Evolutionary conservation across 2,888 invertebrate species (phyloP).

Genomic region (Lithophane leautieri): DNA sequence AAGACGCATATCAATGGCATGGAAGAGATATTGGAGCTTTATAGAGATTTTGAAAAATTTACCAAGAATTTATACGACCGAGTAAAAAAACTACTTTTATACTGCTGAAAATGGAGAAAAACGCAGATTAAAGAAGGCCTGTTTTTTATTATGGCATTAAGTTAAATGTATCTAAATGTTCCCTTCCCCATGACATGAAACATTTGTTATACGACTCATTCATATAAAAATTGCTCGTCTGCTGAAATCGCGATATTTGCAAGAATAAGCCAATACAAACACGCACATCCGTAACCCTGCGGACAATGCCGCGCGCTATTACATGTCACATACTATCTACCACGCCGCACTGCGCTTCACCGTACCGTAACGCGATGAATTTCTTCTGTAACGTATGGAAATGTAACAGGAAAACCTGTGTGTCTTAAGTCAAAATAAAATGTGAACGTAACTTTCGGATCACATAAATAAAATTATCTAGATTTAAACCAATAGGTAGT

Average conservation of each 20-base stretch:
- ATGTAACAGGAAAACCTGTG: background rate
- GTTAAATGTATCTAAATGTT: too few relatives aligned
- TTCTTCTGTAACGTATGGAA: background rate
- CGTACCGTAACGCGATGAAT: background rate
- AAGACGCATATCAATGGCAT: too few relatives aligned
- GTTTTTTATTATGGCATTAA: background rate
- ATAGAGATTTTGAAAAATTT: too few relatives aligned
- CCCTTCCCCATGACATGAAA: constrained; percentile 25
- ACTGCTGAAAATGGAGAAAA: background rate
- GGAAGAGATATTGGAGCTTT: too few relatives aligned
- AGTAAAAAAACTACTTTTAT: background rate
- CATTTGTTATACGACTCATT: constrained; percentile 29
- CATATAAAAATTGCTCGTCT: constrained; percentile 31
- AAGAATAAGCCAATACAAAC: constrained; percentile 58
- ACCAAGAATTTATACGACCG: too few relatives aligned
- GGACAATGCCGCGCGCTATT: constrained; percentile 5
- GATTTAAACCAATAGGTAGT: background rate
- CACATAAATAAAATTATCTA: background rate
- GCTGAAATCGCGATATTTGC: constrained; percentile 47
- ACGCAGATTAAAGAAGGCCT: background rate
- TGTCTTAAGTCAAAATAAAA: background rate
- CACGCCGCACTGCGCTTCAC: background rate
- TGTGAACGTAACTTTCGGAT: background rate
- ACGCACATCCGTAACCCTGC: constrained; percentile 34
- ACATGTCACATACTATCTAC: constrained; percentile 1